These are phyloP conservation scores for Sandelia bainsii DNA, from an alignment of 2,797 vertebrate genomes.

Conservation along the genomic window DNA sequence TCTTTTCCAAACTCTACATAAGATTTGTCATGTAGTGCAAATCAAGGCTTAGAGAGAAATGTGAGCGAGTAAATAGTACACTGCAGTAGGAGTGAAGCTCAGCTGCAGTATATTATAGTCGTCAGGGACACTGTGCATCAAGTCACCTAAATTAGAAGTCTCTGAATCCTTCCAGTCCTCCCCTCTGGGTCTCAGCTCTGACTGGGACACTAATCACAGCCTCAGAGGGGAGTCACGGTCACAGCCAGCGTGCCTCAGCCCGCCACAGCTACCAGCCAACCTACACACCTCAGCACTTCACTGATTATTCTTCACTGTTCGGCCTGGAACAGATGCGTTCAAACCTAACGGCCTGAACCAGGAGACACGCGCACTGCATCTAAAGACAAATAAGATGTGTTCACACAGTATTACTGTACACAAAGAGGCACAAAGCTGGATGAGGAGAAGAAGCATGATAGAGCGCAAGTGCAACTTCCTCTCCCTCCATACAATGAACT, in stretches of 20 bases:
- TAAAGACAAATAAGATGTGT: conserved; percentile 58
- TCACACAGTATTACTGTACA: conserved; percentile 53
- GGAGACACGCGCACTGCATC: conserved; percentile 25
- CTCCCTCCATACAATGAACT: conserved; percentile 56
- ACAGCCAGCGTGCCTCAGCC: conserved; percentile 20
- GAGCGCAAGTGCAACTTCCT: conserved; percentile 32
- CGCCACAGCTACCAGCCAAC: conserved; percentile 20
- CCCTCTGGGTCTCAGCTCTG: conserved; percentile 32
- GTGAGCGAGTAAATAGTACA: conserved; percentile 16
- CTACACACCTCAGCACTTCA: conserved; percentile 41
- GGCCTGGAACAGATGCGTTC: conserved; percentile 48
- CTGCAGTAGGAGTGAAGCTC: conserved; percentile 28
- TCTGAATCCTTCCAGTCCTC: conserved; percentile 47
- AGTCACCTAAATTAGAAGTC: conserved; percentile 53
- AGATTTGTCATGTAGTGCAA: conserved; percentile 28
- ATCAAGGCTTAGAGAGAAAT: conserved; percentile 21
- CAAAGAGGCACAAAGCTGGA: conserved; percentile 75
- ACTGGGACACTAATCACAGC: conserved; percentile 58
- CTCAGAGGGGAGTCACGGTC: conserved; percentile 17
- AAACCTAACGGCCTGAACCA: conserved; percentile 35
- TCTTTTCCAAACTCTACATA: background rate
- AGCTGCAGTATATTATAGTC: conserved; percentile 47
- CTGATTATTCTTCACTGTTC: conserved; percentile 47
- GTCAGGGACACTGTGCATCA: conserved; percentile 41
- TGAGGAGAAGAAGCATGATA: conserved; percentile 29